Evolutionary conservation across 2,888 invertebrate species (phyloP).

Genomic region (Didymodactylos carnosus): DNA sequence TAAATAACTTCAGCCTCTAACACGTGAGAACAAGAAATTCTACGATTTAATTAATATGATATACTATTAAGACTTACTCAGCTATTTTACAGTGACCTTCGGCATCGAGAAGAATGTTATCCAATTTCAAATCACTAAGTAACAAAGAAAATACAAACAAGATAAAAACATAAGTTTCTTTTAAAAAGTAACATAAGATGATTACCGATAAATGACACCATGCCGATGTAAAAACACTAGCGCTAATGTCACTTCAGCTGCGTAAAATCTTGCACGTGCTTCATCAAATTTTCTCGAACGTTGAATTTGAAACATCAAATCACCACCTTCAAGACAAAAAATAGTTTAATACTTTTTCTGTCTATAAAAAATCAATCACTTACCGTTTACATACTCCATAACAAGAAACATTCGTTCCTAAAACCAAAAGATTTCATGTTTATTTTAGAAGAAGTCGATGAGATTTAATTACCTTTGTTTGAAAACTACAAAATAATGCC

Average conservation of each 20-base stretch:
- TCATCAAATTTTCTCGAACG: slow-evolving; percentile 92
- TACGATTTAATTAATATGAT: neutral
- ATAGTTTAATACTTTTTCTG: no score
- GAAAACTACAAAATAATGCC: slow-evolving; percentile 86
- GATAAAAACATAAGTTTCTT: neutral
- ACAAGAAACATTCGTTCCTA: slow-evolving; percentile 70
- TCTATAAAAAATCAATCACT: no score
- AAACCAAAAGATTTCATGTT: neutral
- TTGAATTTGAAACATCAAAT: slow-evolving; percentile 95
- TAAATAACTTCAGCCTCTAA: no score
- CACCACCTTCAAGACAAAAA: no score
- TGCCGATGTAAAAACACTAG: slow-evolving; percentile 85
- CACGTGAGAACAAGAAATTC: no score
- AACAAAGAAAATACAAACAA: slow-evolving; percentile 60
- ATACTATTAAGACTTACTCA: slow-evolving; percentile 21
- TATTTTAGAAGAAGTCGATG: neutral
- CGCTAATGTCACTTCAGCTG: slow-evolving; percentile 90
- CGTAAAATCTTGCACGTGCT: slow-evolving; percentile 75
- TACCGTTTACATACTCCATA: neutral
- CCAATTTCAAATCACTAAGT: slow-evolving; percentile 76
- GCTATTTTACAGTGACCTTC: slow-evolving; percentile 50
- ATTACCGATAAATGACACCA: slow-evolving; percentile 71
- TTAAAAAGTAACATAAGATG: neutral
- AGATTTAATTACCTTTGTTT: slow-evolving; percentile 49
- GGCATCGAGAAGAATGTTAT: slow-evolving; percentile 85